Conservation (phyloP, 2,113 vertebrate species). For the Ardeotis arabs region DNA sequence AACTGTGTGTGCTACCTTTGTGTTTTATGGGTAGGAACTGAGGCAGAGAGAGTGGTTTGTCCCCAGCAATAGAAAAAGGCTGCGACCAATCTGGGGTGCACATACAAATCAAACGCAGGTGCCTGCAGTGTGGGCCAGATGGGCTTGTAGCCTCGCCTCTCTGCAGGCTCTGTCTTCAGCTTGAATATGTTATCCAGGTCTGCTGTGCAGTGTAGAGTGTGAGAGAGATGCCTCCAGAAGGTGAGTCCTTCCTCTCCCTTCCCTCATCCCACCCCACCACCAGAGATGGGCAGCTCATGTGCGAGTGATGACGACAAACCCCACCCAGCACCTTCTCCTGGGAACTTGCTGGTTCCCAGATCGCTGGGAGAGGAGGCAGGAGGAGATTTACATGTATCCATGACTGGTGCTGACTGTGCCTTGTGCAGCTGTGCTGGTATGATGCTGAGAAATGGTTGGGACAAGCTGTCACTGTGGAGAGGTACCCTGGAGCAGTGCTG, state of each 20-base stretch:
- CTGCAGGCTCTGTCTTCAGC: neutral
- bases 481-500: neutral
- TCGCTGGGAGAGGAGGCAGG: neutral
- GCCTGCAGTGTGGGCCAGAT: neutral
- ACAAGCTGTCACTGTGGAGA: neutral
- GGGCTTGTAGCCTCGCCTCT: neutral
- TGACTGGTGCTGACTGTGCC: fast-evolving
- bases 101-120: neutral
- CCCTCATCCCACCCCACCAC: neutral
- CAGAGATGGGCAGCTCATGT: neutral
- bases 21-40: neutral
- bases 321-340: neutral
- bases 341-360: neutral
- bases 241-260: neutral
- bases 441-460: neutral
- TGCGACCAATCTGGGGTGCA: neutral
- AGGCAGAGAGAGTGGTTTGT: neutral
- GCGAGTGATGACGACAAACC: neutral
- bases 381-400: neutral
- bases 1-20: neutral
- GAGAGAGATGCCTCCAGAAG: neutral
- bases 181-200: neutral
- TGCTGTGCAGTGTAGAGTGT: fast-evolving
- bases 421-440: neutral
- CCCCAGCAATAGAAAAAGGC: neutral